phyloP scores from a whole-genome alignment of 2,888 invertebrate species.

The Drosophila testacea region DNA sequence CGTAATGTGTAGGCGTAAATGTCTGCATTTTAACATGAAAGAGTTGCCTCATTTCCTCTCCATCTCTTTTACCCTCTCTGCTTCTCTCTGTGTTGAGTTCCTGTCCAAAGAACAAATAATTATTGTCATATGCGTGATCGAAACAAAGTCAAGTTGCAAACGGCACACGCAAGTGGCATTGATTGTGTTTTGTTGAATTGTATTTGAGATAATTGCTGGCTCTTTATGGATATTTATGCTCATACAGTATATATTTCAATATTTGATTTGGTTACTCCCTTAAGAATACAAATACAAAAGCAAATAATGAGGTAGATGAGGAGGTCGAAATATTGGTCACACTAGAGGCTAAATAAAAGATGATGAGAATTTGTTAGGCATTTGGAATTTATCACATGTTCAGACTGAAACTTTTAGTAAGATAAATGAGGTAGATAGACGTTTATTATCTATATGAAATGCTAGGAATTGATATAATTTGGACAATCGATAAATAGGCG shows the following conservation, averaged over 20 bases:
- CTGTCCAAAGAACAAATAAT: conserved; percentile 33
- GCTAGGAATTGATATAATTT: no score
- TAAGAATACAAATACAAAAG: not conserved
- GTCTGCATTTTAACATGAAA: conserved; percentile 65
- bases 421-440: no score
- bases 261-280: not conserved
- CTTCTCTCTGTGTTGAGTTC: not conserved
- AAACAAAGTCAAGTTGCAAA: conserved; percentile 20
- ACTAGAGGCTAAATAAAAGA: not conserved
- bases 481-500: no score
- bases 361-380: not conserved
- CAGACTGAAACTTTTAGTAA: no score
- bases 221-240: conserved; percentile 30
- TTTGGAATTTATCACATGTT: not conserved
- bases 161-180: conserved; percentile 16
- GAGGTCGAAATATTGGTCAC: not conserved
- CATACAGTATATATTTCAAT: conserved; percentile 20
- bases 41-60: conserved; percentile 29
- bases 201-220: conserved; percentile 42
- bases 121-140: conserved; percentile 52
- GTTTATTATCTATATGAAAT: no score
- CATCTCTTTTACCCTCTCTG: not conserved
- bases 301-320: not conserved
- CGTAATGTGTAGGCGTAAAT: conserved; percentile 56
- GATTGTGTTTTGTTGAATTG: conserved; percentile 17